Evolutionary conservation across 2,888 invertebrate species (phyloP).

Genomic region (Athrips mouffetella): DNA sequence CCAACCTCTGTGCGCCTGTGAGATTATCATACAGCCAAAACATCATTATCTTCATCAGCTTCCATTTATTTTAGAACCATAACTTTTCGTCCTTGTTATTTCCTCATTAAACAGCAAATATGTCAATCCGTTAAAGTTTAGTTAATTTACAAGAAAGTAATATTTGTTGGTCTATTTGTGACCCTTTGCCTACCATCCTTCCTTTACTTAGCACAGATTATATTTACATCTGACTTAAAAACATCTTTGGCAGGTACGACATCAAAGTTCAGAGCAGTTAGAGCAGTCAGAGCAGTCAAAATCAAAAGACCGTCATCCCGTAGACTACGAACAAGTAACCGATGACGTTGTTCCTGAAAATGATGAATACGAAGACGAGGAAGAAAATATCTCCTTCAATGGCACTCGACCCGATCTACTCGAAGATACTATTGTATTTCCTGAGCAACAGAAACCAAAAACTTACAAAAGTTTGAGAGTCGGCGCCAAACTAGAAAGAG

Average conservation of each 20-base stretch:
- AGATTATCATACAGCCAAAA: conserved; percentile 15
- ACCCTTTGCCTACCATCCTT: no score
- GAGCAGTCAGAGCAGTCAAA: no score
- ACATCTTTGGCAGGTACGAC: neutral
- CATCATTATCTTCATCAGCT: neutral
- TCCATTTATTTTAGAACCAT: neutral
- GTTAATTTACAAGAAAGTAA: no score
- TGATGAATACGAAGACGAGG: neutral
- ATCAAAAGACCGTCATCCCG: neutral
- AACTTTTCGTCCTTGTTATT: no score
- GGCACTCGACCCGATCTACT: neutral
- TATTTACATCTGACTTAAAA: no score
- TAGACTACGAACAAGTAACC: neutral
- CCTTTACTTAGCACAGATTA: no score
- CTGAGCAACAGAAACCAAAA: neutral
- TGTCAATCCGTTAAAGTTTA: no score
- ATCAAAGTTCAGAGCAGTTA: neutral
- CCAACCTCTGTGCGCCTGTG: conserved; percentile 57
- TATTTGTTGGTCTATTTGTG: neutral
- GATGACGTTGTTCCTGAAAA: neutral
- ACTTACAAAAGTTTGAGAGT: neutral
- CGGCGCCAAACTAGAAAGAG: neutral
- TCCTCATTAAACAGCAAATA: no score
- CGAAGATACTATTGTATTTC: neutral
- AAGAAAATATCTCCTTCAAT: neutral